Percentiles rank a stretch among this genome's conserved stretches.
phyloP scores from a whole-genome alignment of 35 echinoderm and acorn worm species.

The Ophiothrix spiculata region DNA sequence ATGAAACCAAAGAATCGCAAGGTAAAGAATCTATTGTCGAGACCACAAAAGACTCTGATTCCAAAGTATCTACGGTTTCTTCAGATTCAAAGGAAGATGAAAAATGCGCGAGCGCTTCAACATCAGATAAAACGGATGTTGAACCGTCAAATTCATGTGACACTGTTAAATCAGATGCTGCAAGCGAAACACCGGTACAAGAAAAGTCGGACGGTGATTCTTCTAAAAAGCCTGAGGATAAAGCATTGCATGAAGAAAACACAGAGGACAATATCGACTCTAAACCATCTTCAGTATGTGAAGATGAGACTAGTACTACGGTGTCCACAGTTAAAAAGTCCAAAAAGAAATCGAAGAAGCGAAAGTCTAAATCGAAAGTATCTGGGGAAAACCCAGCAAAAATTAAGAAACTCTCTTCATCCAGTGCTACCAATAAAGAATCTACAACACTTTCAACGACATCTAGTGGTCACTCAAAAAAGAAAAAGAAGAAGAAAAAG shows the following conservation, averaged over 20 bases:
- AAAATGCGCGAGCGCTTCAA: neutral
- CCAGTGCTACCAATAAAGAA: neutral
- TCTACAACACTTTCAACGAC: neutral
- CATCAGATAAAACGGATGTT: neutral
- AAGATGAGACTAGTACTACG: too few species aligned
- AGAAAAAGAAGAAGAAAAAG: neutral
- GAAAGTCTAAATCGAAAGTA: neutral
- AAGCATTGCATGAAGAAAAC: constrained; percentile 4
- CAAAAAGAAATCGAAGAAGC: neutral
- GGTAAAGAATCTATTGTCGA: too few species aligned
- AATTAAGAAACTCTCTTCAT: too few species aligned
- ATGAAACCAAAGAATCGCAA: neutral
- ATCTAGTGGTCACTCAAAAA: neutral
- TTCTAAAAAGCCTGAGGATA: neutral
- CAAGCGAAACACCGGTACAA: neutral
- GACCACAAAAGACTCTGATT: neutral
- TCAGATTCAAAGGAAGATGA: neutral
- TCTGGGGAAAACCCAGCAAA: too few species aligned
- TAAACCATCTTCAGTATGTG: neutral
- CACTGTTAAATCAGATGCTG: neutral
- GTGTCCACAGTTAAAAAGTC: neutral
- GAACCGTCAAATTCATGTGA: neutral
- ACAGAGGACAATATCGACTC: neutral
- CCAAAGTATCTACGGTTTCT: neutral
- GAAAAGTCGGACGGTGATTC: neutral